A percentile compares a stretch with the other conserved stretches of the same genome.
These are phyloP conservation scores for Hyles lineata DNA, from an alignment of 2,888 invertebrate genomes.

Conservation along the genomic window DNA sequence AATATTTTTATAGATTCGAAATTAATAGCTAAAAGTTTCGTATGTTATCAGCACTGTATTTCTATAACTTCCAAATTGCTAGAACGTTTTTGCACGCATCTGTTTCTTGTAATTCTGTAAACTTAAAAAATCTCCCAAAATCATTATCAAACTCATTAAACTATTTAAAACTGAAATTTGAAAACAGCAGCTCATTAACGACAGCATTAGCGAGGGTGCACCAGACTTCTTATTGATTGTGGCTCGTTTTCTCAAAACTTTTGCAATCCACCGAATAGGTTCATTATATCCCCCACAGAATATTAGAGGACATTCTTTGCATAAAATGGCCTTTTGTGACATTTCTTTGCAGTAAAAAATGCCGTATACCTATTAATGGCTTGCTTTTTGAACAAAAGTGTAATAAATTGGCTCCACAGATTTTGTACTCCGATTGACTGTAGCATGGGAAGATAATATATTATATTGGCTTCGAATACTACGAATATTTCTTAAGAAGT, in stretches of 20 bases:
- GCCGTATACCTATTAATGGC: neutral
- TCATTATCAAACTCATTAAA: neutral
- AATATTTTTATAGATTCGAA: too few species aligned
- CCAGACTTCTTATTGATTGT: neutral
- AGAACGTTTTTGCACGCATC: neutral
- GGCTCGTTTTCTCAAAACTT: conserved; percentile 13
- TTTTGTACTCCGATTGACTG: too few species aligned
- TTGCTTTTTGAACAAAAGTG: too few species aligned
- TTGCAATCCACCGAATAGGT: conserved; percentile 3
- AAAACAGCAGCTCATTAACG: neutral
- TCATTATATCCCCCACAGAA: neutral
- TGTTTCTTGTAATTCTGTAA: neutral
- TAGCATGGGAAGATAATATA: too few species aligned
- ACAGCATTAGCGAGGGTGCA: neutral
- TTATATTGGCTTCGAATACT: too few species aligned
- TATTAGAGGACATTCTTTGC: conserved; percentile 1
- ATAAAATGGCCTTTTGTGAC: neutral
- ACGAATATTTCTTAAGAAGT: too few species aligned
- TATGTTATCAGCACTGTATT: too few species aligned
- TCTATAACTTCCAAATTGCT: neutral
- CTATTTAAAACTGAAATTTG: neutral
- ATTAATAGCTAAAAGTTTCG: too few species aligned
- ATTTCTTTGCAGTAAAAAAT: neutral
- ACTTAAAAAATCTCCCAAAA: too few species aligned
- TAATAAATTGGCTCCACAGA: too few species aligned